Evolutionary conservation across 2,113 vertebrate genomes (phyloP).

Genomic region (Platycercus adscitus): DNA sequence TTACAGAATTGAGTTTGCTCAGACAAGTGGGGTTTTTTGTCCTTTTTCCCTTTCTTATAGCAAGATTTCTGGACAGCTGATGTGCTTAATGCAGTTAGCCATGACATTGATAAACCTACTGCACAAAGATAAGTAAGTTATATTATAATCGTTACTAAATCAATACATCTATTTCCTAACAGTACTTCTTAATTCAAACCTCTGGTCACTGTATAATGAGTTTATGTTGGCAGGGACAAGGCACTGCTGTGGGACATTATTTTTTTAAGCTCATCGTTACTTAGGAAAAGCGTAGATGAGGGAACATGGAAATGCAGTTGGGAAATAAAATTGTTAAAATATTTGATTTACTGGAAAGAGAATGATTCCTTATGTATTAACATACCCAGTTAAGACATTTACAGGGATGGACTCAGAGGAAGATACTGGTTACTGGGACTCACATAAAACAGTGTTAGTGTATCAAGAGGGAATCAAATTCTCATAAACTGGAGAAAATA

Average conservation of each 20-base stretch:
- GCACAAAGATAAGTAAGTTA: neutral
- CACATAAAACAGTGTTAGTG: rapidly evolving
- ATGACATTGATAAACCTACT: neutral
- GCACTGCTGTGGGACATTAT: neutral
- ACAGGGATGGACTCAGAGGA: neutral
- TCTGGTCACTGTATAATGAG: neutral
- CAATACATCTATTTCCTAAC: neutral
- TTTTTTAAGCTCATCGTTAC: neutral
- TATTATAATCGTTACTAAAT: neutral
- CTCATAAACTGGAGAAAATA: neutral
- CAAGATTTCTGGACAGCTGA: neutral
- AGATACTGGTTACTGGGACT: neutral
- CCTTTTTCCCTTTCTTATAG: neutral
- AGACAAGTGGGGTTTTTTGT: neutral
- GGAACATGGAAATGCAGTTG: neutral
- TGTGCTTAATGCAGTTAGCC: neutral
- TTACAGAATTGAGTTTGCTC: neutral
- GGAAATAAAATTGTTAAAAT: neutral
- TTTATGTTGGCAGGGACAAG: neutral
- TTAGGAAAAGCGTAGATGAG: neutral
- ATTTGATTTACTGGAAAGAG: slow-evolving; percentile 4
- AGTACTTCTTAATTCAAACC: neutral
- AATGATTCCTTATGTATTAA: neutral
- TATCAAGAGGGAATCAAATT: neutral
- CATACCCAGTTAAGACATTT: neutral